phyloP scores from a whole-genome alignment of 2,888 invertebrate genomes.

The Tipula helvola region DNA sequence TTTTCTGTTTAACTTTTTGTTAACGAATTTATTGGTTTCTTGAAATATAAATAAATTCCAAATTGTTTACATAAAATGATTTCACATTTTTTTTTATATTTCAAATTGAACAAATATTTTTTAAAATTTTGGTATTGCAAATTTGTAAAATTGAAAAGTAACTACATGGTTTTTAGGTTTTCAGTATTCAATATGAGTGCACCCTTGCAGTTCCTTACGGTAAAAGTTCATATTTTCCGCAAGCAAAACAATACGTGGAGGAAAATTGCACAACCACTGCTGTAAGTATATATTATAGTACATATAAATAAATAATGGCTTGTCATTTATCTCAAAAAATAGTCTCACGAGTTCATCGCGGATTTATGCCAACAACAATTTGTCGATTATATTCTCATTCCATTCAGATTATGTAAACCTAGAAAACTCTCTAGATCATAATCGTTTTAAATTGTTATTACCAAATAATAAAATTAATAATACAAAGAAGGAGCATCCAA shows the following conservation, averaged over 20 bases:
- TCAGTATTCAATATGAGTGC: constrained; percentile 25
- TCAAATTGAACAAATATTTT: no score
- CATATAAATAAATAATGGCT: not conserved
- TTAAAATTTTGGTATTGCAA: not conserved
- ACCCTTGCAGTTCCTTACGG: constrained; percentile 26
- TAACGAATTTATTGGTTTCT: no score
- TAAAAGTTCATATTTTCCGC: constrained; percentile 24
- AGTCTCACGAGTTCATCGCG: constrained; percentile 18
- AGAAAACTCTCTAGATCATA: not conserved
- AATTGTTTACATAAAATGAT: no score
- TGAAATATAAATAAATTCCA: no score
- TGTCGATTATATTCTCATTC: constrained; percentile 27
- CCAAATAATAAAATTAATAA: constrained; percentile 19
- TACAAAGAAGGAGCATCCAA: not conserved
- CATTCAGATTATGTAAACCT: constrained; percentile 24
- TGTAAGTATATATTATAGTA: constrained; percentile 20
- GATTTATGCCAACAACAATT: constrained; percentile 19
- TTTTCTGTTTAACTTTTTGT: no score
- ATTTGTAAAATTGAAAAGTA: constrained; percentile 8
- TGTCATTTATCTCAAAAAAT: not conserved
- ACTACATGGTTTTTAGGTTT: constrained; percentile 20
- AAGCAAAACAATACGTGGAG: constrained; percentile 26
- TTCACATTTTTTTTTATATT: no score
- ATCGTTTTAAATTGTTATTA: constrained; percentile 15
- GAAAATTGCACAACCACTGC: constrained; percentile 25